phyloP scores from a whole-genome alignment of 2,888 invertebrate species.

The Perizoma flavofasciatum region DNA sequence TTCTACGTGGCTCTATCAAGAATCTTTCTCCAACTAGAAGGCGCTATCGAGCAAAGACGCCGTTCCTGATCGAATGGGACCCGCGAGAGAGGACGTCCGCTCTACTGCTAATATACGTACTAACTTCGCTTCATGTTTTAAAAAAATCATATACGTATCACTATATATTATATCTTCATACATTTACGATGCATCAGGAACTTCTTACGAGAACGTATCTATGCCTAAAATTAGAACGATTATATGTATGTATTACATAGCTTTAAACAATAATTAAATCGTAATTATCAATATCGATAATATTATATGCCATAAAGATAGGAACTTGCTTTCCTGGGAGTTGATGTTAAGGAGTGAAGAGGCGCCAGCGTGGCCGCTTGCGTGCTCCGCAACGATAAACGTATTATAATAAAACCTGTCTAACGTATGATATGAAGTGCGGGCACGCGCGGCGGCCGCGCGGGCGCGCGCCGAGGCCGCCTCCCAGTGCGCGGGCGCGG shows the following conservation, averaged over 20 bases:
- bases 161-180: conserved; percentile 81
- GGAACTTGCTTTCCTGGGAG: conserved; percentile 85
- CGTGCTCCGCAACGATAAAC: conserved; percentile 78
- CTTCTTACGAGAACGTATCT: conserved; percentile 85
- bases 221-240: conserved; percentile 84
- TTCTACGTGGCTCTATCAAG: conserved; percentile 19
- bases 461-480: conserved; percentile 74
- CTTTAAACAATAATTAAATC: conserved; percentile 85
- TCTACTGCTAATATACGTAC: conserved; percentile 82
- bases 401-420: conserved; percentile 82
- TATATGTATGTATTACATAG: conserved; percentile 85
- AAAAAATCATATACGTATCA: conserved; percentile 83
- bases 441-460: conserved; percentile 65
- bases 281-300: conserved; percentile 85
- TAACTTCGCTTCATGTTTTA: conserved; percentile 82
- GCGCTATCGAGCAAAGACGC: conserved; percentile 43
- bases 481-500: conserved; percentile 80
- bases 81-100: conserved; percentile 80
- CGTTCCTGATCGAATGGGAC: conserved; percentile 50
- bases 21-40: conserved; percentile 38
- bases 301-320: conserved; percentile 85
- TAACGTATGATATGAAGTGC: conserved; percentile 83
- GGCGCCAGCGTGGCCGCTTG: conserved; percentile 75
- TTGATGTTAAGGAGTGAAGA: conserved; percentile 74
- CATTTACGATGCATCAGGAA: conserved; percentile 84